Base-by-base conservation (phyloP, 2,113 vertebrate genomes). In the Mystacornis crossleyi region DNA sequence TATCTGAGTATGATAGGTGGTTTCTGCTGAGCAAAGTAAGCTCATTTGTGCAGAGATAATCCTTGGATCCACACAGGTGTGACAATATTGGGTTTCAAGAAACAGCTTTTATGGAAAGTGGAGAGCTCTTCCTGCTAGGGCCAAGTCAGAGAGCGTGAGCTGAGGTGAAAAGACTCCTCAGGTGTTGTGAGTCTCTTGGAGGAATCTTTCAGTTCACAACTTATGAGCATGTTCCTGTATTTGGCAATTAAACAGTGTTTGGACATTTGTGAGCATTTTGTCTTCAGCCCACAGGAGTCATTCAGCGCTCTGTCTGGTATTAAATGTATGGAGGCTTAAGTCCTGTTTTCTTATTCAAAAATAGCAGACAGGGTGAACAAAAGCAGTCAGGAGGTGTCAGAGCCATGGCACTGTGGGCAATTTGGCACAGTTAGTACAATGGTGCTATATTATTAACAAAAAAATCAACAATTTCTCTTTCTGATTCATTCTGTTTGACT, bases 401-500 rank as follows among this genome's bases (percentile, higher is more conserved):
- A 92, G 55, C 81, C 71, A 8, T 54, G 85, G 67, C 60, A 71
- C 79, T 88, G 36, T 67, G 48, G 79, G 43, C 43, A 33, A 12
- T 69, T 73, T 43, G 75, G 47, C 64, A n/a, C 45, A 6, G 6
- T 71, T 70, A 55, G 64, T 62, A 93, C 92, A 93, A 38, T 74
- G 31, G 43, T 92, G 48, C 72, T 90, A 51, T 81, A 74, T 92
- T 89, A 93, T 62, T 90, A 90, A 86, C 58, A 43, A 74, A 90
- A 93, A 83, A 87, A 78, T 83, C n/a, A 77, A 61, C 74, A 84
- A 54, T 61, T 87, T 65, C 28, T 91, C 40, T 84, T 36, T 85
- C 73, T 81, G 60, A 86, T 93, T 95, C 75, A 86, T 92, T 94
- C 71, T 31, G 21, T 83, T 94, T 86, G 72, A 80, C 75, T 95